Evolutionary conservation across 2,888 invertebrate genomes (phyloP), one percentile per base, ranked within the genome.

Genomic region (Drosophila anceps): DNA sequence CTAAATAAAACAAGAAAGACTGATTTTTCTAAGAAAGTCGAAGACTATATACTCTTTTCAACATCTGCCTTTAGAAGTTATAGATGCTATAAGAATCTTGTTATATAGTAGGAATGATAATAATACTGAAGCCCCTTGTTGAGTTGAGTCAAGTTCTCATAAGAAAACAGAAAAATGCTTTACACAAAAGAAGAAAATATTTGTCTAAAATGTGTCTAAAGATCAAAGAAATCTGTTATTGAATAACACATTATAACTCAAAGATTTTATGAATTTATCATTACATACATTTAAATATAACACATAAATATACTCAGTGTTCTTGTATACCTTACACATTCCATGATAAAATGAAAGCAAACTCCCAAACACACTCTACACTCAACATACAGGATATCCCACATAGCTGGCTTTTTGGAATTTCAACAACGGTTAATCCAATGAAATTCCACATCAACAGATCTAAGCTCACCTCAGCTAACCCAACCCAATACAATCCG

Each of bases 301-400:
- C 18, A 4, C 41, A 44, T 44, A 13, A 1, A 9, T 44, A 18
- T 13, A 20, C 9, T 1, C 29, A 46, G 9, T 15, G 15, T 35
- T 24, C 35, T 20, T 35, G 31, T 51, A 15, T 54, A 6, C n/a
- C 1, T 6, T 29, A 12, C 39, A 27, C 54, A 54, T 53, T 53
- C 12, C 39, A 39, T 39, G n/a, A 4, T 8, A n/a, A 33, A 20
- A 20, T 20, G 51, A 18, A 51, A 33, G 12, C 12, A n/a, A 1
- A 27, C 39, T 54, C 10, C 27, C 37, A 27, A 27, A 12, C 24
- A n/a, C n/a, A 9, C 2, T n/a, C 15, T 10, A 24, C 10, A 35
- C 8, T 35, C 44, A 20, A 33, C 10, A 61, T 41, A 57, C 67
- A 69, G 58, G 67, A 67, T 69, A 67, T 48, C 67, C 69, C 67